Percentiles rank a stretch among this genome's conserved stretches.
phyloP scores from a whole-genome alignment of 1,140 invertebrate genomes.

The Drosophila melanogaster region DNA sequence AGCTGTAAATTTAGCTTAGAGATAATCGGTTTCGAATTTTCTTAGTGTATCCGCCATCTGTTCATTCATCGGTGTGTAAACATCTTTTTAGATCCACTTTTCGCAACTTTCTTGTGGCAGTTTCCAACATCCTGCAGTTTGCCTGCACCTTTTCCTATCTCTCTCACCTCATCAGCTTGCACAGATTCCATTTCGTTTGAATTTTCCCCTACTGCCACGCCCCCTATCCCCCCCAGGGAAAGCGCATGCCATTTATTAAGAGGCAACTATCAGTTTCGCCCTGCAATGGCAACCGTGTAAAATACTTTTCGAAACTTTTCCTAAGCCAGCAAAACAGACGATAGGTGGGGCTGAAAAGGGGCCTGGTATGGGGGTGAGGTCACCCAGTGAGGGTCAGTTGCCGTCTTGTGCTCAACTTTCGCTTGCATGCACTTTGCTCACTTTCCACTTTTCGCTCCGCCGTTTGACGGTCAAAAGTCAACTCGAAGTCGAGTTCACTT shows the following conservation, averaged over 20 bases:
- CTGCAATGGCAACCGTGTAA: conserved; percentile 60
- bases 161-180: conserved; percentile 38
- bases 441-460: conserved; percentile 66
- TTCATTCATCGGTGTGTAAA: conserved; percentile 65
- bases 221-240: not conserved
- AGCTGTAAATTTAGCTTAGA: not conserved
- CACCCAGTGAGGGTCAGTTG: conserved; percentile 63
- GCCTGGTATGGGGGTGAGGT: conserved; percentile 11
- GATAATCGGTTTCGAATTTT: not conserved
- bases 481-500: conserved; percentile 83
- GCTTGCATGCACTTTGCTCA: conserved; percentile 80
- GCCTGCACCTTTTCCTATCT: conserved; percentile 19
- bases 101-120: conserved; percentile 17
- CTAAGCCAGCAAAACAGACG: conserved; percentile 55
- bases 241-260: conserved; percentile 73
- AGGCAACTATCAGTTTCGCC: conserved; percentile 72
- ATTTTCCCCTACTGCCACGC: conserved; percentile 13
- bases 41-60: conserved; percentile 12
- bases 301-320: conserved; percentile 75
- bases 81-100: conserved; percentile 48
- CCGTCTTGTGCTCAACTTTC: conserved; percentile 75
- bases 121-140: not conserved
- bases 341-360: not conserved
- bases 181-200: conserved; percentile 71
- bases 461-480: conserved; percentile 82